Percentiles rank a stretch among this genome's conserved stretches.
These are phyloP conservation scores for Hyposmocoma kahamanoa DNA, from an alignment of 1,140 invertebrate species.

Conservation along the genomic window DNA sequence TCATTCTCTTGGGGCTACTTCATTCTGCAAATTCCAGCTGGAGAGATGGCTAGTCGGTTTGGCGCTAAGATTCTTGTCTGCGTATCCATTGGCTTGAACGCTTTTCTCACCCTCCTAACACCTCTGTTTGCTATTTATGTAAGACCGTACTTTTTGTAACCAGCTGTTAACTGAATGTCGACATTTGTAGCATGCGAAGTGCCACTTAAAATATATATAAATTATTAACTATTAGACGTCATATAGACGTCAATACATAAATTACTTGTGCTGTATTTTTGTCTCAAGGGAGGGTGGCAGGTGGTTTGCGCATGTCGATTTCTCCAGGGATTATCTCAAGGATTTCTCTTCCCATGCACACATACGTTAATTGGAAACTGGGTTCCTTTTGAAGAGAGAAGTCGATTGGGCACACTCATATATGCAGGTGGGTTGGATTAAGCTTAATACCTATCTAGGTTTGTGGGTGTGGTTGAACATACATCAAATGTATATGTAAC, in stretches of 20 bases:
- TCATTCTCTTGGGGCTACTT: slow-evolving; percentile 76
- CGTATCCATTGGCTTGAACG: slow-evolving; percentile 42
- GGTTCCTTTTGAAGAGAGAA: slow-evolving; percentile 56
- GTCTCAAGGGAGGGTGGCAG: slow-evolving; percentile 22
- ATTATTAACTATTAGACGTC: too few species aligned
- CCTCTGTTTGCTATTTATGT: slow-evolving; percentile 47
- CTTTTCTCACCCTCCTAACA: slow-evolving; percentile 39
- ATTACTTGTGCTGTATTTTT: too few species aligned
- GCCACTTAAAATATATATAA: too few species aligned
- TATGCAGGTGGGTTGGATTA: slow-evolving; percentile 21
- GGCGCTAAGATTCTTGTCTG: slow-evolving; percentile 71
- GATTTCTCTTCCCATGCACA: slow-evolving; percentile 82
- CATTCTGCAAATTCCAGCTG: slow-evolving; percentile 77
- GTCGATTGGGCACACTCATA: slow-evolving; percentile 21
- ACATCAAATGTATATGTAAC: slow-evolving; percentile 62
- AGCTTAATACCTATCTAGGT: slow-evolving; percentile 11
- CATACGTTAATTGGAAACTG: slow-evolving; percentile 85
- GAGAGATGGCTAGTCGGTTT: slow-evolving; percentile 75
- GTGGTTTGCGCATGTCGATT: slow-evolving; percentile 70
- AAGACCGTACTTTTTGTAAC: slow-evolving; percentile 13
- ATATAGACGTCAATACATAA: too few species aligned
- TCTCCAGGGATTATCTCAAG: slow-evolving; percentile 82
- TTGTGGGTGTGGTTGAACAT: slow-evolving; percentile 53
- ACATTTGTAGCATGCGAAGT: too few species aligned
- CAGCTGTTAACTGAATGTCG: too few species aligned